phyloP scores from a whole-genome alignment of 2,888 invertebrate genomes.

The Heteromurus nitidus region DNA sequence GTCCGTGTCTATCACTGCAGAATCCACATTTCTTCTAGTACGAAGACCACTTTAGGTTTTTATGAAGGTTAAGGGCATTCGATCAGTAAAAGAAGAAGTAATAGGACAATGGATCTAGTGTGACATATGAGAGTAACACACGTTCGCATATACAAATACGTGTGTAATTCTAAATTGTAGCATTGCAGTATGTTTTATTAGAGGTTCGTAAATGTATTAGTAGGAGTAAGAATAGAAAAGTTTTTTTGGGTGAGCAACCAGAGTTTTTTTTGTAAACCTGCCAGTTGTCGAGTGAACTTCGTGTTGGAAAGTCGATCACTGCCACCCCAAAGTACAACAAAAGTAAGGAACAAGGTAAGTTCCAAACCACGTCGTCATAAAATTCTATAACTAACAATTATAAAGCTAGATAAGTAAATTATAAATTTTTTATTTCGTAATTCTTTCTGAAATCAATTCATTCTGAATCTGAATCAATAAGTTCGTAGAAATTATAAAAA shows the following conservation, averaged over 20 bases:
- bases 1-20: background rate
- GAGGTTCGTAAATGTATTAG: background rate
- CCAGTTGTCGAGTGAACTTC: constrained; percentile 13
- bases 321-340: background rate
- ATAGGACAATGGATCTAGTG: background rate
- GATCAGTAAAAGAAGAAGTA: background rate
- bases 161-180: background rate
- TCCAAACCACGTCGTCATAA: no score
- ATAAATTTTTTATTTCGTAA: no score
- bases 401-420: background rate
- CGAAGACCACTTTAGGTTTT: background rate
- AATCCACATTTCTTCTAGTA: background rate
- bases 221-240: background rate
- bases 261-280: constrained; percentile 14
- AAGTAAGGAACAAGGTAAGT: background rate
- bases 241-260: background rate
- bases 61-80: constrained; percentile 1
- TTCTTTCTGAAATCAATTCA: no score
- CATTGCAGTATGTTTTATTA: background rate
- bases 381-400: background rate
- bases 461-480: background rate
- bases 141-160: no score
- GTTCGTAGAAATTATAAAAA: background rate
- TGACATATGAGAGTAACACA: no score
- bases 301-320: background rate